Evolutionary conservation across 2,113 vertebrate species (phyloP).

Genomic region (Paracanthobrama guichenoti): DNA sequence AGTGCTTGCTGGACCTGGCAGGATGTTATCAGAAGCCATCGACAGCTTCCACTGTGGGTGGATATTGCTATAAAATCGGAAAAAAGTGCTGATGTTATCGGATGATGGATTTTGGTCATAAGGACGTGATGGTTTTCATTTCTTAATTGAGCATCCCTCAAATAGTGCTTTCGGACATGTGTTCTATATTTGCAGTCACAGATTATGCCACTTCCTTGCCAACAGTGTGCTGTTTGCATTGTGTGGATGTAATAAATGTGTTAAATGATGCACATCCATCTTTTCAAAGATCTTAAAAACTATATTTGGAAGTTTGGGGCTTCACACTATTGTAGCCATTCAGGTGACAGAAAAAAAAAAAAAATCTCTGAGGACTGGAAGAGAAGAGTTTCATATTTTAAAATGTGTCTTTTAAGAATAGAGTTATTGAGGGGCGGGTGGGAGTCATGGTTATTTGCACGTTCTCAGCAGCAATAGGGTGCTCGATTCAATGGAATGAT

Average conservation of each 20-base stretch:
- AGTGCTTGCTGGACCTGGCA: slow-evolving; percentile 40
- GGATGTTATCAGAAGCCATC: slow-evolving; percentile 42
- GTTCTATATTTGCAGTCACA: slow-evolving; percentile 19
- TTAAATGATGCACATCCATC: slow-evolving; percentile 27
- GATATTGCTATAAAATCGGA: slow-evolving; percentile 37
- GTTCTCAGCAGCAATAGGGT: slow-evolving; percentile 26
- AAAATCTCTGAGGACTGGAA: not conserved
- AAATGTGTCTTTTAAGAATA: slow-evolving; percentile 25
- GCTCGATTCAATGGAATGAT: slow-evolving; percentile 30
- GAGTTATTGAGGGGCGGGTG: not conserved
- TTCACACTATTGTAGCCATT: not conserved
- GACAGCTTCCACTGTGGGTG: slow-evolving; percentile 37
- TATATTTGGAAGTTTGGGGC: not conserved
- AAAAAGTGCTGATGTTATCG: slow-evolving; percentile 38
- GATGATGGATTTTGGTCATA: slow-evolving; percentile 15
- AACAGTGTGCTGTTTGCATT: not conserved
- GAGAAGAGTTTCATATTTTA: slow-evolving; percentile 18
- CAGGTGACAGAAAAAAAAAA: not conserved
- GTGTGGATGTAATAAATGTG: slow-evolving; percentile 17
- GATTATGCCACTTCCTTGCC: not conserved
- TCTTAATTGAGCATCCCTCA: slow-evolving; percentile 39
- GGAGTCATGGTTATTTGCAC: slow-evolving; percentile 19
- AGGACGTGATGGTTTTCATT: slow-evolving; percentile 22
- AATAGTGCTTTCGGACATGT: not conserved
- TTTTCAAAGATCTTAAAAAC: slow-evolving; percentile 29